These are phyloP conservation scores for Parapristionchus giblindavisi DNA, from an alignment of 2,888 invertebrate genomes.

Conservation along the genomic window DNA sequence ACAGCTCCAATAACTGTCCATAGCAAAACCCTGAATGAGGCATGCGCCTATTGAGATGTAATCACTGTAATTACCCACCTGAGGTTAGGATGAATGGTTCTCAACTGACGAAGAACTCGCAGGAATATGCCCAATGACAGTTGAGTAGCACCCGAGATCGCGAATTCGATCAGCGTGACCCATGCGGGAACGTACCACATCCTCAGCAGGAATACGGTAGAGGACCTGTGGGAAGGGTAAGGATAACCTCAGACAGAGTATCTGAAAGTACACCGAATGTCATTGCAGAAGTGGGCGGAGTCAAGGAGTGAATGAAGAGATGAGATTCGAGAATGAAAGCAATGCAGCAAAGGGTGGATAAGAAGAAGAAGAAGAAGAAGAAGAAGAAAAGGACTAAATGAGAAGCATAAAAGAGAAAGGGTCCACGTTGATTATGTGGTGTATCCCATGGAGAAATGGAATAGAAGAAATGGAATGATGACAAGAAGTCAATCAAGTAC, in stretches of 20 bases:
- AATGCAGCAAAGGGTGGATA: not conserved
- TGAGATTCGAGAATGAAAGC: not conserved
- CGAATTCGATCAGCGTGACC: not conserved
- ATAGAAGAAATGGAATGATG: too few species aligned
- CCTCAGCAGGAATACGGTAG: not conserved
- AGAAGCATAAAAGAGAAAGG: too few species aligned
- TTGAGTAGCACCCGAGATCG: not conserved
- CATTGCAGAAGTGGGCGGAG: not conserved
- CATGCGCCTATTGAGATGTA: too few species aligned
- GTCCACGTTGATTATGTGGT: too few species aligned
- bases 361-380: not conserved
- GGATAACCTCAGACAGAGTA: too few species aligned
- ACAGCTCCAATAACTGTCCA: too few species aligned
- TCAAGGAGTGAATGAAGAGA: not conserved
- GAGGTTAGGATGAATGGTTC: slow-evolving; percentile 12
- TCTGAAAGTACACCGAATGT: not conserved
- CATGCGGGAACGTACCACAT: slow-evolving; percentile 12
- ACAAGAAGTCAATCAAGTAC: too few species aligned
- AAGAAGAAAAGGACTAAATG: not conserved
- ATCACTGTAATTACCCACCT: too few species aligned
- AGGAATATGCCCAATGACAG: not conserved
- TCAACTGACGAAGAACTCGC: not conserved
- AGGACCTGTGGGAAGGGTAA: too few species aligned
- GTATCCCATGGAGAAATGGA: too few species aligned
- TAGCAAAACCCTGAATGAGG: too few species aligned